Percentiles rank a stretch among this genome's conserved stretches.
phyloP scores from a whole-genome alignment of 1,140 invertebrate genomes.

The Harpegnathos saltator region DNA sequence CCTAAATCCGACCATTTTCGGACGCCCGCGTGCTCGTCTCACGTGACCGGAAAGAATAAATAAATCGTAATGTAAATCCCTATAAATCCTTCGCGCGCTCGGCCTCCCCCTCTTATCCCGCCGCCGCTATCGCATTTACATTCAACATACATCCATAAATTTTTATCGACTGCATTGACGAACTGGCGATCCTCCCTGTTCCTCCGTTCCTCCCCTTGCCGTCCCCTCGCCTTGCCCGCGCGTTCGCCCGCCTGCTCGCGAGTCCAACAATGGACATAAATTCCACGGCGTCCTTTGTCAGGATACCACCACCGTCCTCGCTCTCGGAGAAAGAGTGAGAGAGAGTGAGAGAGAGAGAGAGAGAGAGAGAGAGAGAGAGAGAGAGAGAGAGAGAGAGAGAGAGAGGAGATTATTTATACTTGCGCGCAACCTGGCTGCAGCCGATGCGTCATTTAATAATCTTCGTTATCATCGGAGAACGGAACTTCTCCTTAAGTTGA shows the following conservation, averaged over 20 bases:
- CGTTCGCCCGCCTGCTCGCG: no score
- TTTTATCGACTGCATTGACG: slow-evolving; percentile 69
- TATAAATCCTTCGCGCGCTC: slow-evolving; percentile 38
- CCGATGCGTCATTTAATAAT: slow-evolving; percentile 27
- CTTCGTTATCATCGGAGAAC: slow-evolving; percentile 29
- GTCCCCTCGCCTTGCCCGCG: no score
- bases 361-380: no score
- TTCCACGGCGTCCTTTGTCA: slow-evolving; percentile 48
- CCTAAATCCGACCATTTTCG: slow-evolving; percentile 31
- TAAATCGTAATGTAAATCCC: slow-evolving; percentile 53
- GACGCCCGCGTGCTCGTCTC: not conserved
- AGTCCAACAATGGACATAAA: slow-evolving; percentile 38
- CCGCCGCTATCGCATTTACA: slow-evolving; percentile 59
- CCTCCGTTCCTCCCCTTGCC: no score
- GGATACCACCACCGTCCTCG: slow-evolving; percentile 11
- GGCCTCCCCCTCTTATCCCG: no score
- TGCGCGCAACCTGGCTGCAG: not conserved
- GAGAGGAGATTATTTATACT: slow-evolving; percentile 56
- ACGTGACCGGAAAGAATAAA: slow-evolving; percentile 50
- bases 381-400: no score
- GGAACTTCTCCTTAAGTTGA: not conserved
- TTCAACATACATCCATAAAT: slow-evolving; percentile 74
- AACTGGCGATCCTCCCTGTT: slow-evolving; percentile 3
- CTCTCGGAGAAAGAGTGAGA: not conserved
- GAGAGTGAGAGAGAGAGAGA: no score